Base-by-base conservation (phyloP, 2,888 invertebrate species). In the Heliconius sara region DNA sequence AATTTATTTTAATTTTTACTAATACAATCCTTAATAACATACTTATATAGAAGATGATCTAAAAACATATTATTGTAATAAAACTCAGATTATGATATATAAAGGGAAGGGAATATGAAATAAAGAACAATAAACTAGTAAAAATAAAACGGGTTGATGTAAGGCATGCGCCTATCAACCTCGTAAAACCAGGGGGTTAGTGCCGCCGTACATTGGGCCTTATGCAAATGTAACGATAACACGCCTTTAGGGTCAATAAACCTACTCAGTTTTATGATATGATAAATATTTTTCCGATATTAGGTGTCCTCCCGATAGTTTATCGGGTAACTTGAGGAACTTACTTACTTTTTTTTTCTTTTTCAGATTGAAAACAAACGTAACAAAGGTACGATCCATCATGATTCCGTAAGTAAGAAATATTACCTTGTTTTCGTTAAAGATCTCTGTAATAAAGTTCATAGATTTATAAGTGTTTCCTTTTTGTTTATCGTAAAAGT, bases 221-320 rank as follows among this genome's bases (percentile, higher is more conserved):
- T 92, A 94, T 94, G 93, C 93, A 93, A 94, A 94, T 94, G 90
- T 91, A 89, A 93, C 91, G 93, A 93, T 94, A 94, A 93, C 92
- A 90, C 87, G 90, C 89, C 90, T 93, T 93, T 91, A 93, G 93
- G 91, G 93, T 92, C 93, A 93, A 93, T 95, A 94, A 93, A 95
- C 93, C 90, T 91, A 89, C 93, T 91, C 90, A 89, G 85, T 89
- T 93, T 94, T 94, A 94, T 89, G 93, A 91, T 90, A 92, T 88
- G 93, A 94, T 94, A 94, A 94, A 92, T 94, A 92, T 92, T 93
- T 93, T 93, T 91, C 90, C 87, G 84, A 87, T 89, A 89, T 68
- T 63, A 78, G 63, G 90, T 86, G 88, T 89, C 87, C 85, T 81
- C 47, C 65, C 76, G 60, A 84, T 83, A 85, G 82, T 84, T 84